A percentile compares a stretch with the other conserved stretches of the same genome.
These are phyloP conservation scores for Heterodera schachtii DNA, from an alignment of 1,140 invertebrate genomes.

Conservation along the genomic window DNA sequence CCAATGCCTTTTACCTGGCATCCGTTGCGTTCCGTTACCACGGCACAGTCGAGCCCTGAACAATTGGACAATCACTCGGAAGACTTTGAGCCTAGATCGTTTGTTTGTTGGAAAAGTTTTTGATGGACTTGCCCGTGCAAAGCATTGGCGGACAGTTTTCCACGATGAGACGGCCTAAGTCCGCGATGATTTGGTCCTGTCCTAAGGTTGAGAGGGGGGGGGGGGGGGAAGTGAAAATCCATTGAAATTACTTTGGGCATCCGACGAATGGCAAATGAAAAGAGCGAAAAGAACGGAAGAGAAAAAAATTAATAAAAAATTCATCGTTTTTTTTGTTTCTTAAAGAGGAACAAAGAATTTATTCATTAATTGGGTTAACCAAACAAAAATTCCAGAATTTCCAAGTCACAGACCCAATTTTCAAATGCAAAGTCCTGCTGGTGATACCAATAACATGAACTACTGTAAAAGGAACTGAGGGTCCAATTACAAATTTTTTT, in stretches of 20 bases:
- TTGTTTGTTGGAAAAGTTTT: not conserved
- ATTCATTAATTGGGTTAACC: not conserved
- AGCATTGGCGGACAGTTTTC: conserved; percentile 65
- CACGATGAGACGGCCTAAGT: conserved; percentile 64
- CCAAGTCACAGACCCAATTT: not conserved
- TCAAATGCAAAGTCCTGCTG: not conserved
- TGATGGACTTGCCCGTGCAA: conserved; percentile 49
- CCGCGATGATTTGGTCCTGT: conserved; percentile 64
- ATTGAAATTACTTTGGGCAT: conserved; percentile 22
- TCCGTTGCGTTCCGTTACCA: conserved; percentile 64
- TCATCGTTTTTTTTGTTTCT: conserved; percentile 16
- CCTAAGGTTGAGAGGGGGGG: conserved; percentile 18
- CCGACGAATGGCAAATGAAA: conserved; percentile 1
- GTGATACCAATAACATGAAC: too few relatives aligned
- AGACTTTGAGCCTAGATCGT: not conserved
- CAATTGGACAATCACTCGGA: too few relatives aligned
- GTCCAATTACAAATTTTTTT: too few relatives aligned
- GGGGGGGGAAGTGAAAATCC: not conserved
- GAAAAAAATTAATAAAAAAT: not conserved
- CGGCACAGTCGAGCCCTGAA: conserved; percentile 59
- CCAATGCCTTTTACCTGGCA: conserved; percentile 53
- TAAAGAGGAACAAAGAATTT: too few relatives aligned
- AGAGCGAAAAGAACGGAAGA: not conserved
- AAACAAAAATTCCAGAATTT: not conserved
- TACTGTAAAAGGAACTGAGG: too few relatives aligned